These are phyloP conservation scores for Myiozetetes cayanensis DNA, from an alignment of 2,113 vertebrate species.

Conservation along the genomic window DNA sequence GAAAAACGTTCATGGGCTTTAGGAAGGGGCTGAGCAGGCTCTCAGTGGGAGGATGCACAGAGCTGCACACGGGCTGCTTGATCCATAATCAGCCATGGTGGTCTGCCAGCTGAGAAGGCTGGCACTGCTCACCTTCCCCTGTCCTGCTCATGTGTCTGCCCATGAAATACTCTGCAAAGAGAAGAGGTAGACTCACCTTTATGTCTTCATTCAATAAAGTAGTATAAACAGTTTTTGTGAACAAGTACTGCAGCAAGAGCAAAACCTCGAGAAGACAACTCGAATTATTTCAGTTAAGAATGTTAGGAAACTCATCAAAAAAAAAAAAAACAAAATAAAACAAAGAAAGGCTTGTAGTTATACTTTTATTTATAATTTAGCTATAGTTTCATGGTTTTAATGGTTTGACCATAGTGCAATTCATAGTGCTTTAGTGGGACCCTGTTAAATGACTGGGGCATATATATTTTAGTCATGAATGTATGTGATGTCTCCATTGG, in stretches of 20 bases:
- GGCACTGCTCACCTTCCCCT: rapidly evolving
- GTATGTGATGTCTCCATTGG: not conserved
- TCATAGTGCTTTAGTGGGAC: not conserved
- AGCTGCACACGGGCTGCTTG: not conserved
- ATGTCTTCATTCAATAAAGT: not conserved
- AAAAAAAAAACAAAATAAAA: not conserved
- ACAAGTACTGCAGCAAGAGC: not conserved
- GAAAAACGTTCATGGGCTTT: no score
- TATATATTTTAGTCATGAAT: not conserved
- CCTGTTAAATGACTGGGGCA: not conserved
- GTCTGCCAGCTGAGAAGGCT: not conserved
- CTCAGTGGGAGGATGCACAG: no score
- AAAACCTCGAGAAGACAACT: not conserved
- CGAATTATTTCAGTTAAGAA: not conserved
- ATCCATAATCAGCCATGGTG: rapidly evolving
- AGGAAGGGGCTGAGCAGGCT: not conserved
- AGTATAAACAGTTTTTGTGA: not conserved
- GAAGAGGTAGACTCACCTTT: not conserved
- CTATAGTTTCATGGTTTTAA: not conserved
- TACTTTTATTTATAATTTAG: not conserved
- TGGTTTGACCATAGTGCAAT: not conserved
- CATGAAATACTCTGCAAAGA: rapidly evolving
- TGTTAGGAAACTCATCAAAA: not conserved
- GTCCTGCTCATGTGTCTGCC: no score
- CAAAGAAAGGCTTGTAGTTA: not conserved